Conservation (phyloP, 2,113 vertebrate species). For the Phylloscopus whistleri region DNA sequence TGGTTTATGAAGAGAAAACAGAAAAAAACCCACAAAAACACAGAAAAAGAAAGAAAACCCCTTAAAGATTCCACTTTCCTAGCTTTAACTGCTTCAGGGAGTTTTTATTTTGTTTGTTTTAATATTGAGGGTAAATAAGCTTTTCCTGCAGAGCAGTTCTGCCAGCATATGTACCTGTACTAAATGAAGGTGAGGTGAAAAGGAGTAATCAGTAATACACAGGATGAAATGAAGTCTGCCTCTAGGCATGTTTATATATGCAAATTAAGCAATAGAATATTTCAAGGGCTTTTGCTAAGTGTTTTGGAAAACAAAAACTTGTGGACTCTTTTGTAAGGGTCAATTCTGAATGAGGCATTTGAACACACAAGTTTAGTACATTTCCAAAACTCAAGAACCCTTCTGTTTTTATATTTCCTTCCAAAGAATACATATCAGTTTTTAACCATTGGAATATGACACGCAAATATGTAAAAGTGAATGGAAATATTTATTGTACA, state of each 20-base stretch:
- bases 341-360: neutral
- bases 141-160: neutral
- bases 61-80: neutral
- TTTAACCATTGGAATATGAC: neutral
- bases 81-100: neutral
- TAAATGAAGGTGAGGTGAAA: neutral
- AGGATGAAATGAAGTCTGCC: neutral
- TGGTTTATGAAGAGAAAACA: neutral
- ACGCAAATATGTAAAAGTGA: neutral
- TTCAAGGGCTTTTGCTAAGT: neutral
- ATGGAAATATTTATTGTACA: neutral
- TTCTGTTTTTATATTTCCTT: neutral
- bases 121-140: neutral
- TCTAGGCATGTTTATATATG: neutral
- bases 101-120: neutral
- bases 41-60: neutral
- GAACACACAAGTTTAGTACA: neutral
- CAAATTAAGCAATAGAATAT: neutral
- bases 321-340: neutral
- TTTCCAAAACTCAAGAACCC: neutral
- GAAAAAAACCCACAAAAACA: fast-evolving
- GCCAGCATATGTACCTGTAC: neutral
- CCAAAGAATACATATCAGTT: neutral
- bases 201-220: neutral
- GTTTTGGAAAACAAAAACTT: neutral